These are phyloP conservation scores for Telenomus remus DNA, from an alignment of 1,140 invertebrate genomes.

Conservation along the genomic window DNA sequence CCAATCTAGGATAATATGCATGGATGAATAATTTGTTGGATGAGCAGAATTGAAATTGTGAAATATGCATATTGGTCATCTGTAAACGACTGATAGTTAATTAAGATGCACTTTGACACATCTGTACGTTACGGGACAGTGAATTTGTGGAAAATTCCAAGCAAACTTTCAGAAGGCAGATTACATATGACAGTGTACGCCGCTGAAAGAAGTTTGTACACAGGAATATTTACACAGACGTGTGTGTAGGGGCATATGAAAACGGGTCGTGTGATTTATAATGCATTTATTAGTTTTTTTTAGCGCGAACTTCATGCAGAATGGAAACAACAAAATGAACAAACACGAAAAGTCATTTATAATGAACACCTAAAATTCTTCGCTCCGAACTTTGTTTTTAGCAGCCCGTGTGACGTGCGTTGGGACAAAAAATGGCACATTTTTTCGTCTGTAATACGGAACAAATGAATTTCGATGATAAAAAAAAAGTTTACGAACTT, in stretches of 20 bases:
- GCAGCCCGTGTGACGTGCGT: no score
- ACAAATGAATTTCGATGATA: no score
- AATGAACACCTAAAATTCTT: conserved; percentile 1
- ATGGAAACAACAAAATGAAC: conserved; percentile 3
- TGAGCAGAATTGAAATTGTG: no score
- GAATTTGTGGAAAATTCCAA: background rate
- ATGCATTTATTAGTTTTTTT: conserved; percentile 17
- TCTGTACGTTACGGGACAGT: background rate
- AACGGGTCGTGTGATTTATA: conserved; percentile 15
- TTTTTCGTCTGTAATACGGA: no score
- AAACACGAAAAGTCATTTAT: background rate
- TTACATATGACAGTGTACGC: conserved; percentile 11
- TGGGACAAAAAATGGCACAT: no score
- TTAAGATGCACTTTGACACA: conserved; percentile 5
- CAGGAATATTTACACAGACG: conserved; percentile 17
- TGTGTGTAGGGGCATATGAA: conserved; percentile 12
- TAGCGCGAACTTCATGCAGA: background rate
- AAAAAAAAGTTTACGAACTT: no score
- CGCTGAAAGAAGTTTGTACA: conserved; percentile 3
- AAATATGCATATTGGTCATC: no score
- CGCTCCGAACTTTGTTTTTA: background rate
- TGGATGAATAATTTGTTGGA: no score
- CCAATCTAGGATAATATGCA: no score
- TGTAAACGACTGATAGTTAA: background rate
- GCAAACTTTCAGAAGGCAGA: conserved; percentile 1